Conservation (phyloP, 1,140 invertebrate species). For the Magallana angulata region DNA sequence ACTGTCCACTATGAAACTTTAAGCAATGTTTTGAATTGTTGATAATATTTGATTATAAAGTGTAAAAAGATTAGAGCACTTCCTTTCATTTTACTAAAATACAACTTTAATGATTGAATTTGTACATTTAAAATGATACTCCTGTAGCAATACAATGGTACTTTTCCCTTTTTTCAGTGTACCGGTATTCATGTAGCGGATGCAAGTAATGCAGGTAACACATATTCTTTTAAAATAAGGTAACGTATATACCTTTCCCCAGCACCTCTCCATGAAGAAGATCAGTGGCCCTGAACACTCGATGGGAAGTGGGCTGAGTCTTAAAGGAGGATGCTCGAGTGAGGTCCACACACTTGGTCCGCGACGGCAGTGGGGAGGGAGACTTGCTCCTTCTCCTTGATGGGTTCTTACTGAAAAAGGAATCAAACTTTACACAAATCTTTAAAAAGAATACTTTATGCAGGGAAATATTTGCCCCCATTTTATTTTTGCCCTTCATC, state of each 20-base stretch:
- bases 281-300: conserved; percentile 93
- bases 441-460: no score
- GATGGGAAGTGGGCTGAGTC: conserved; percentile 87
- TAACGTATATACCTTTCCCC: conserved; percentile 85
- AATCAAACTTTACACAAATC: neutral
- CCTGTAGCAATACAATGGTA: no score
- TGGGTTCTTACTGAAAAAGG: conserved; percentile 70
- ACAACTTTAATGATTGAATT: neutral
- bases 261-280: conserved; percentile 92
- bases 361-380: conserved; percentile 70
- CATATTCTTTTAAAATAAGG: no score
- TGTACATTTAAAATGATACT: neutral
- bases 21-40: no score
- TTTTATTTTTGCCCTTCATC: no score
- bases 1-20: no score
- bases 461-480: no score
- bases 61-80: neutral
- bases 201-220: no score
- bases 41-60: no score
- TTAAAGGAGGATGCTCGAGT: conserved; percentile 92
- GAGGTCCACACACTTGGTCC: conserved; percentile 84
- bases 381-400: conserved; percentile 73
- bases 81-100: neutral
- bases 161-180: no score
- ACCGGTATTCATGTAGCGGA: no score